A percentile compares a stretch with the other conserved stretches of the same genome.
Evolutionary conservation across 2,113 vertebrate species (phyloP).

Genomic region (Heterocephalus glaber): DNA sequence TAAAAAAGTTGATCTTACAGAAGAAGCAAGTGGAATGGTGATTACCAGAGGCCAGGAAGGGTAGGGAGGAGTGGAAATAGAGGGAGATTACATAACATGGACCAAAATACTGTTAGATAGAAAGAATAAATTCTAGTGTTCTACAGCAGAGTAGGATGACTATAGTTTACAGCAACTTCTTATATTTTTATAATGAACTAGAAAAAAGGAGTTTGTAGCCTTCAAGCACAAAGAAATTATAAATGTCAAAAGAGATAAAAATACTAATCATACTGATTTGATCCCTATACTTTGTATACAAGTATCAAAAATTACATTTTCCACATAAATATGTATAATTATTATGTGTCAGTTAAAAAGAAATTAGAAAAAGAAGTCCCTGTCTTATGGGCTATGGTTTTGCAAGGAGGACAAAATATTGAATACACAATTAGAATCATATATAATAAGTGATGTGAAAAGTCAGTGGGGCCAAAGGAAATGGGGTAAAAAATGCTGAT

Average conservation of each 20-base stretch:
- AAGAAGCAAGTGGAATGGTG: background rate
- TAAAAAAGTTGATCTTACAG: background rate
- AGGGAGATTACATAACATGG: background rate
- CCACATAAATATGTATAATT: background rate
- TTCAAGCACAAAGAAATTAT: background rate
- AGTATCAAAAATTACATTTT: background rate
- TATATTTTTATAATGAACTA: background rate
- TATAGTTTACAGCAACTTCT: background rate
- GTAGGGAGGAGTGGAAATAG: background rate
- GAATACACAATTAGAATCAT: background rate
- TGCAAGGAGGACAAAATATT: background rate
- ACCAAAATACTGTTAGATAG: background rate
- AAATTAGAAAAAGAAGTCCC: background rate
- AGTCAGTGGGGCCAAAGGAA: background rate
- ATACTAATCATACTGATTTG: background rate
- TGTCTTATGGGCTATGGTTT: background rate
- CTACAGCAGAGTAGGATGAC: background rate
- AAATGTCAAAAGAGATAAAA: background rate
- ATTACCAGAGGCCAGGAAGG: background rate
- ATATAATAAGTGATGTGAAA: background rate
- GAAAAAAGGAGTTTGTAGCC: background rate
- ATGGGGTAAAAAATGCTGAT: background rate
- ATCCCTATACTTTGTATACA: background rate
- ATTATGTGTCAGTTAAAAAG: background rate
- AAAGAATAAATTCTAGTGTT: background rate